Evolutionary conservation across 2,797 vertebrate species (phyloP), one percentile per base, ranked within the genome.

Genomic region (Sebastes steindachneri): DNA sequence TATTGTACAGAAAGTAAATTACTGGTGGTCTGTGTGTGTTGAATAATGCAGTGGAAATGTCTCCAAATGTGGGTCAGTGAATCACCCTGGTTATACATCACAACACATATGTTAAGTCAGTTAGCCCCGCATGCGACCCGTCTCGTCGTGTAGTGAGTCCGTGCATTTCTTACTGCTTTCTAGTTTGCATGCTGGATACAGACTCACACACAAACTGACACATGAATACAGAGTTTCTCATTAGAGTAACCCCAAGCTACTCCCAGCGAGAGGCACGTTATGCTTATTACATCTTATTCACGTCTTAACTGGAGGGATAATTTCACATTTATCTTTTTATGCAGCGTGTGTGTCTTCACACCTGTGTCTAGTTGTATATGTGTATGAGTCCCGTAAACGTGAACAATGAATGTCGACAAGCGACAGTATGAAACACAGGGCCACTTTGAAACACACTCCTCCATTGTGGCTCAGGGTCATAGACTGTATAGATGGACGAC

Each of bases 41-140:
- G 63, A 91, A 89, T 89, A 86, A 90, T 86, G 77, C 72, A 83
- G 70, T 17, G n/a, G 15, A 79, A 72, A 68, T 77, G 15, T 68
- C 53, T 62, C 26, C 37, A 58, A 66, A 90, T 90, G 58, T 80
- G 41, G 64, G 77, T 81, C 89, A 86, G 58, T 54, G 80, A 88
- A 66, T 80, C 79, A 67, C 74, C 73, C 59, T n/a, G 65, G 41
- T 80, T 72, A 53, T 70, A 80, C 75, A 76, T 82, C 37, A 71
- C 72, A 82, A 62, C 70, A 73, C 53, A 75, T 26, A 82, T 68
- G 80, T 75, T 29, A 21, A 79, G 54, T 58, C 35, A 23, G 68
- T 87, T 85, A 62, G 25, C 76, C 75, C 68, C 9, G 17, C 28
- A 15, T 41, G 26, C 55, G 79, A 82, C 87, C 76, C 10, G 17